Evolutionary conservation across 2,113 vertebrate genomes (phyloP), one percentile per base, ranked within the genome.

Genomic region (Tonatia bakeri): DNA sequence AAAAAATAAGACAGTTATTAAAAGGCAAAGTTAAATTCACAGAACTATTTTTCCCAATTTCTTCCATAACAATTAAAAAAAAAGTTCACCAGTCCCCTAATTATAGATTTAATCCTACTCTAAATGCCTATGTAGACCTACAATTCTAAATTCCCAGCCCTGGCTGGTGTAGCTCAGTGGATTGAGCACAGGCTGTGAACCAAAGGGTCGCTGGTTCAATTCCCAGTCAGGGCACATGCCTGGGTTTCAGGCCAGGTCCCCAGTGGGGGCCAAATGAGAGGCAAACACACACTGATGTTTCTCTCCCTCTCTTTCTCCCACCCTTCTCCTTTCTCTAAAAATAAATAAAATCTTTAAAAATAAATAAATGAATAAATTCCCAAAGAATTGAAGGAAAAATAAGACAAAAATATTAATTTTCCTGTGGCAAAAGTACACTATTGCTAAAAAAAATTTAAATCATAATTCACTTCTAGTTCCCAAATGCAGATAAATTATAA

Each of bases 11-110:
- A 8, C 72, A 95, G 33, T 85, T 92, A 80, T 70, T 91, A 93
- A 47, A 94, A 87, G 16, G 26, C 22, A 91, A 91, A 85, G 47
- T 93, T 87, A 96, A 92, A 90, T 22, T 91, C n/a, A 87, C 10
- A 45, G 22, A 85, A 52, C 16, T 70, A 87, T 59, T 70, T 75
- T 75, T 26, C 81, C 67, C 31, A 80, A 81, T 96, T 64, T 79
- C 24, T 91, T 95, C 43, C 86, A 59, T 77, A 87, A 83, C 38
- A 61, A 64, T 47, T 84, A 52, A 17, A 87, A 73, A 22, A 73
- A 52, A 9, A 87, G n/a, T 38, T 94, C 24, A 82, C 33, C 16
- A 81, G n/a, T 40, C 33, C 12, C 92, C 40, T n/a, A 84, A 92
- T 14, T 36, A 75, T 88, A 76, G 79, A 69, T 17, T 12, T 72